Evolutionary conservation across 2,797 vertebrate genomes (phyloP), one percentile per base, ranked within the genome.

Genomic region (Cichlasoma orientale): DNA sequence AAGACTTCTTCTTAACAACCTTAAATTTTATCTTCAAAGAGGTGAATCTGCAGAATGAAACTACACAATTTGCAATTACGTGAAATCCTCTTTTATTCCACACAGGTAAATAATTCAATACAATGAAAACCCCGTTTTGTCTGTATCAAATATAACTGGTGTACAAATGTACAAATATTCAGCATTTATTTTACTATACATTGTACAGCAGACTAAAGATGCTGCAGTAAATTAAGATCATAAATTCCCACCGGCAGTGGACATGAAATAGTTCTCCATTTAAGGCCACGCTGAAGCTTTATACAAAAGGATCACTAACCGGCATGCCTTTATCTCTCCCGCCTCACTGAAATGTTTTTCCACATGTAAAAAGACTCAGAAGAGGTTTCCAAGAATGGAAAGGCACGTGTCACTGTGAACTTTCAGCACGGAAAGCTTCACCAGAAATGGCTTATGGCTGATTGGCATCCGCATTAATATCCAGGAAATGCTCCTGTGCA

Each of bases 21-120:
- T 72, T 8, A 25, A 82, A 74, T 3, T 1, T 0, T 2, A 33
- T 14, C 19, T 41, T 31, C 5, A 10, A 71, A 74, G 19, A n/a
- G 61, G 23, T 18, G 16, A 47, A 16, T 6, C 6, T 19, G 59
- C 53, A 77, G 14, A 53, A 41, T 50, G 5, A 19, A 5, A 47
- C 66, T 23, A 53, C 21, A 77, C 23, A 50, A 23, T 68, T 68
- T 1, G 16, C 27, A 31, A 8, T 74, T 31, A 55, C 52, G 56
- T 78, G 52, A 82, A 83, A 82, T 69, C 85, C 36, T 82, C 70
- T 94, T 94, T 94, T 94, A 94, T 93, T 93, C 56, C 55, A 56
- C 58, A 74, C 63, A 80, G 38, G 68, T 80, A 55, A 55, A 77
- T 58, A 88, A 72, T 72, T 80, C 72, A 70, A 21, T 57, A 80